Percentiles rank a stretch among this genome's conserved stretches.
Evolutionary conservation across 2,888 invertebrate species (phyloP).

Genomic region (Keiferia lycopersicella): DNA sequence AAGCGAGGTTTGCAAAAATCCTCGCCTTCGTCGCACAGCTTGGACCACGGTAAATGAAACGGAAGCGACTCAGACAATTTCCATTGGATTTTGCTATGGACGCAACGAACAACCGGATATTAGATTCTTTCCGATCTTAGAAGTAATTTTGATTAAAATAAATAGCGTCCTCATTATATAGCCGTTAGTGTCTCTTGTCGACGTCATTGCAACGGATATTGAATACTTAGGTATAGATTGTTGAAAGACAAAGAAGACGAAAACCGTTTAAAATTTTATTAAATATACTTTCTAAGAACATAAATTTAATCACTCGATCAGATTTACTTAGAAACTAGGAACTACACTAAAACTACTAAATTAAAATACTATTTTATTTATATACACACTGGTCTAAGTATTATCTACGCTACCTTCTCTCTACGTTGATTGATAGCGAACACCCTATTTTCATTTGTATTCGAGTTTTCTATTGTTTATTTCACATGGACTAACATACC

Average conservation of each 20-base stretch:
- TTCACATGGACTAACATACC: background rate
- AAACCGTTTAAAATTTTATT: background rate
- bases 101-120: slow-evolving; percentile 9
- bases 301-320: background rate
- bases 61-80: slow-evolving; percentile 13
- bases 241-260: background rate
- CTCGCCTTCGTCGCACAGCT: slow-evolving; percentile 1
- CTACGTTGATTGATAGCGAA: background rate
- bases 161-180: background rate
- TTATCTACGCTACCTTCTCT: background rate
- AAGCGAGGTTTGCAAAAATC: slow-evolving; percentile 17
- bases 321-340: background rate
- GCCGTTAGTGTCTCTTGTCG: background rate
- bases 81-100: slow-evolving; percentile 7
- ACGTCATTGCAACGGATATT: slow-evolving; percentile 1
- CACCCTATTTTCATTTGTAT: too few relatives aligned
- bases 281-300: background rate
- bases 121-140: background rate
- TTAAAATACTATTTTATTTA: background rate
- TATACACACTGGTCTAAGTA: background rate
- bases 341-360: background rate
- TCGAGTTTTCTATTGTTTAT: background rate
- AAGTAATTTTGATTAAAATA: background rate
- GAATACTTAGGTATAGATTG: background rate
- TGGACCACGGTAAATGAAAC: slow-evolving; percentile 18